Evolutionary conservation across 2,888 invertebrate genomes (phyloP).

Genomic region (Parnassius orleans): DNA sequence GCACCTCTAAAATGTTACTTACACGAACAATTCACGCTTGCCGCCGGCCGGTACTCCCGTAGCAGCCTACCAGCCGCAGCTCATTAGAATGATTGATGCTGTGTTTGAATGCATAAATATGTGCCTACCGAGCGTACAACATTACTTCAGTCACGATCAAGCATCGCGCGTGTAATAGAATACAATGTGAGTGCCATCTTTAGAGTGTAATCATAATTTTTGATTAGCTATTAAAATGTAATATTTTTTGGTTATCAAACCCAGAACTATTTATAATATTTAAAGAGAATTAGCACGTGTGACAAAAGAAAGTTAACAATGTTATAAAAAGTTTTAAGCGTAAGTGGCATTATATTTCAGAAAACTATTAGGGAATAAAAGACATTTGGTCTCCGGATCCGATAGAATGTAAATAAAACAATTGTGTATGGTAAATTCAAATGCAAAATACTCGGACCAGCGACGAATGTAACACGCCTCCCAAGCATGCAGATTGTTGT

Average conservation of each 20-base stretch:
- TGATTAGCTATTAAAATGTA: no score
- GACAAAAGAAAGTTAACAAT: no score
- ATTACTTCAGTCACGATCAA: constrained; percentile 57
- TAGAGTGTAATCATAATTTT: neutral
- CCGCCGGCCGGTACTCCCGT: constrained; percentile 42
- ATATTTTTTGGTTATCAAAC: no score
- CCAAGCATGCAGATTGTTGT: no score
- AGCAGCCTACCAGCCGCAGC: constrained; percentile 51
- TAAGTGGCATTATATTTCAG: no score
- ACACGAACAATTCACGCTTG: constrained; percentile 52
- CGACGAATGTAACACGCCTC: no score
- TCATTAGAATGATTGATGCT: constrained; percentile 79
- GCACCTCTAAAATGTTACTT: constrained; percentile 49
- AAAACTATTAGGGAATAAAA: no score
- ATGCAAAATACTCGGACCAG: no score
- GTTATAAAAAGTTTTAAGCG: no score
- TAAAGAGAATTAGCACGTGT: no score
- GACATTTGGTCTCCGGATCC: no score
- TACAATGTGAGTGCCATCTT: constrained; percentile 12
- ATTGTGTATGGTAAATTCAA: neutral
- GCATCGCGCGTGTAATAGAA: constrained; percentile 48
- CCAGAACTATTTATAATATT: no score
- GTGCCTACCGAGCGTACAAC: constrained; percentile 53
- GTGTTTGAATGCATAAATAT: constrained; percentile 72
- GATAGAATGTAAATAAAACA: neutral